Evolutionary conservation across 1,140 invertebrate genomes (phyloP), one percentile per base, ranked within the genome.

Genomic region (Galendromus occidentalis): DNA sequence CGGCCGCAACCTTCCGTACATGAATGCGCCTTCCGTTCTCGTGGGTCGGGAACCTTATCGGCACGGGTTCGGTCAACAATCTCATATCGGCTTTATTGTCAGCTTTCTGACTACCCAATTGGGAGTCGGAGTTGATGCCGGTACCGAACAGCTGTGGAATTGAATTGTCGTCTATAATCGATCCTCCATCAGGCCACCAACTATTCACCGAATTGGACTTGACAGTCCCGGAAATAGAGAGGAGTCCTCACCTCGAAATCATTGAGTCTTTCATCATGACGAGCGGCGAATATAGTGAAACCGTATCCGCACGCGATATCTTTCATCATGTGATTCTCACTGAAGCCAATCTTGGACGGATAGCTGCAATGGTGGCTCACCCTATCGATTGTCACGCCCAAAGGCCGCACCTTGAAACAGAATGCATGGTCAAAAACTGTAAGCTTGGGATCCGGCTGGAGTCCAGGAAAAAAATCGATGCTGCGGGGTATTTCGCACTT

Each of bases 121-220:
- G 93, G 4, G 87, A 91, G 76, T 93, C 88, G 28, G 85, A 86
- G 76, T 96, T 96, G 30, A 95, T 80, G 1, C 93, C 93, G 69
- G 83, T 85, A 0, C 90, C 92, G 79, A 87, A 91, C 1, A 95
- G 74, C 73, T 85, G 33, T 9, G 9, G 25, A 18, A 17, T 59
- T 25, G 33, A 59, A 59, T 4, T 22, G 4, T 5, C 18, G 28
- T 28, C 45, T 22, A 4, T 4, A 28, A 22, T 6, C 14, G 45
- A 44, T 12, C 42, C 12, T 44, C 42, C 12, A 44, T 44, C 12
- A 44, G 42, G 18, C 12, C 12, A 12, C n/a, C 42, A 44, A 12
- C n/a, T 12, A 44, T 44, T 44, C n/a, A 12, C 12, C 42, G 42
- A 12, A 44, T 12, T 12, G 12, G 42, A 44, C 12, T 44, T 14